Conservation (phyloP, 1,140 invertebrate genomes). For the Eumaeus atala region DNA sequence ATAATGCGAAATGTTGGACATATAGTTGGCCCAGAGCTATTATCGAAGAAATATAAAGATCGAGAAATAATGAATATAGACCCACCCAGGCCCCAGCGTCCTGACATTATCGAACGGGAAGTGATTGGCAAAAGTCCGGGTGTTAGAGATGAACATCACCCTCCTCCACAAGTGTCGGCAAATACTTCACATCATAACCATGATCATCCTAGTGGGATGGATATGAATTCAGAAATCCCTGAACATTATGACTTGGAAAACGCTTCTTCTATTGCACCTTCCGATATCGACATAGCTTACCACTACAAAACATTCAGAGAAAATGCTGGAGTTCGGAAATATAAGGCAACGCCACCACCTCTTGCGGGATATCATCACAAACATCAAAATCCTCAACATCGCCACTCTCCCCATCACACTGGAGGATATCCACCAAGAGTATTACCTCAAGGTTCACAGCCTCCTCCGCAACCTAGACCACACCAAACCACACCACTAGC, state of each 20-base stretch:
- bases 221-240: constrained; percentile 87
- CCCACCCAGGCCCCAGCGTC: constrained; percentile 83
- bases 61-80: constrained; percentile 82
- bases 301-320: constrained; percentile 95
- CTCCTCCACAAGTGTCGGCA: constrained; percentile 79
- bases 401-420: constrained; percentile 81
- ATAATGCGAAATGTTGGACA: constrained; percentile 81
- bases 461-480: constrained; percentile 77
- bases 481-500: constrained; percentile 92
- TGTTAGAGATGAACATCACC: constrained; percentile 84
- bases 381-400: constrained; percentile 81
- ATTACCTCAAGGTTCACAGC: constrained; percentile 79
- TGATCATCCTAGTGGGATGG: constrained; percentile 78
- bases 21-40: constrained; percentile 84
- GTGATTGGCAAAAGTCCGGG: constrained; percentile 87
- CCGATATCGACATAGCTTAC: constrained; percentile 97
- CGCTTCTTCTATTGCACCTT: constrained; percentile 96
- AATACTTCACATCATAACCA: constrained; percentile 79
- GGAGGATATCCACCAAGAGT: constrained; percentile 81
- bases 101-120: constrained; percentile 95
- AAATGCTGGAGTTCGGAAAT: constrained; percentile 86
- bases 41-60: constrained; percentile 92
- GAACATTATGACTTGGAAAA: constrained; percentile 98
- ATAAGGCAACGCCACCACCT: constrained; percentile 87
- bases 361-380: constrained; percentile 85